Evolutionary conservation across 2,797 vertebrate species (phyloP), one percentile per base, ranked within the genome.

Genomic region (Chaunax sp.): DNA sequence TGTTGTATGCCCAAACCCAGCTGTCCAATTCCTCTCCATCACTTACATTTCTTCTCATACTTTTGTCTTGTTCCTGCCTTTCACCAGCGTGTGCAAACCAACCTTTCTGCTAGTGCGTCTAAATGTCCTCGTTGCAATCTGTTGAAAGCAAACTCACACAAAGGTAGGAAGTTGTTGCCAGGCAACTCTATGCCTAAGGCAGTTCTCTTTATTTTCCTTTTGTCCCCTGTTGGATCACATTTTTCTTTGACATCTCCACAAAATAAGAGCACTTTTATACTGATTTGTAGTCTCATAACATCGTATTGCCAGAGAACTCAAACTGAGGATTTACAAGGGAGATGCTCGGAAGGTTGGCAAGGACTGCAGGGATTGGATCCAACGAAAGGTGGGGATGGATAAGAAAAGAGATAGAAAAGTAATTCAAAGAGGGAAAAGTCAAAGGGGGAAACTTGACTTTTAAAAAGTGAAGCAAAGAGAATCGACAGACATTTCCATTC

Each of bases 81-180:
- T 44, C 46, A 69, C 25, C 44, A 46, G 18, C 15, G 35, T 46
- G 49, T 55, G 6, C 13, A 66, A 76, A 72, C 47, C 51, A 78
- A 76, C 69, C 69, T 83, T 65, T 63, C 28, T 13, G 40, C 33
- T 35, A 81, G 53, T 68, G 53, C 70, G 72, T 85, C 40, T 65
- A 53, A 76, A 77, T 49, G 65, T 69, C 78, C 80, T 67, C 9
- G 11, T 44, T 64, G 72, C 78, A 80, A 54, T 53, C 61, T 67
- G 77, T 82, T 72, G 82, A 82, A 84, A 85, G 79, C 80, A 74
- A 83, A 47, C 56, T 80, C 57, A 13, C 41, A 80, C 59, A 69
- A 78, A 85, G 72, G 77, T 81, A 65, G 72, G 75, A 82, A 80
- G 69, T 64, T 82, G 88, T 91, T 91, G 86, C 86, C 81, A 86